Evolutionary conservation across 2,797 vertebrate genomes (phyloP).

Genomic region (Oryzias dopingdopingensis): DNA sequence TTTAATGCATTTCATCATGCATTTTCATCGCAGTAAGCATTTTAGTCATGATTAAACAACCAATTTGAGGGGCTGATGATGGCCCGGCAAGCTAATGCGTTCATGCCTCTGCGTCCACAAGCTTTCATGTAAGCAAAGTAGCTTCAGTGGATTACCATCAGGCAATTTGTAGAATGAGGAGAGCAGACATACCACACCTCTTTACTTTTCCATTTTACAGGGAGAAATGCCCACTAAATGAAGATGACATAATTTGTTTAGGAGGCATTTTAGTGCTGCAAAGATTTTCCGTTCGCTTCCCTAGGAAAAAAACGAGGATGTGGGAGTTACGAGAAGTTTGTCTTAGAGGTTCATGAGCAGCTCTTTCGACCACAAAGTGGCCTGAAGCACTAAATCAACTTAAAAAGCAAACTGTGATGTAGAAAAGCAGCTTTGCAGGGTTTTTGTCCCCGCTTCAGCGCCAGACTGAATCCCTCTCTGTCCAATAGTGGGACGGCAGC

Average conservation of each 20-base stretch:
- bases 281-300: slow-evolving; percentile 11
- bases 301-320: background rate
- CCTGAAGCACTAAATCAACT: slow-evolving; percentile 1
- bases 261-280: slow-evolving; percentile 5
- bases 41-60: slow-evolving; percentile 39
- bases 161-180: slow-evolving; percentile 23
- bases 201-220: slow-evolving; percentile 6
- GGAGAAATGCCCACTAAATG: too few relatives aligned
- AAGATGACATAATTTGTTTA: background rate
- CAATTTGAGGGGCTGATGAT: slow-evolving; percentile 36
- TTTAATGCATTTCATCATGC: slow-evolving; percentile 28
- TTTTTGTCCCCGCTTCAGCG: slow-evolving; percentile 58
- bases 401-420: slow-evolving; percentile 1
- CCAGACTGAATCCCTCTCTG: slow-evolving; percentile 85
- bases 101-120: slow-evolving; percentile 36
- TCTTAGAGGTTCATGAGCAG: slow-evolving; percentile 1
- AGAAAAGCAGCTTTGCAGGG: slow-evolving; percentile 18
- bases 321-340: background rate
- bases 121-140: slow-evolving; percentile 44
- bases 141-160: slow-evolving; percentile 32
- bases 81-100: slow-evolving; percentile 33
- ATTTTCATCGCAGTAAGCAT: slow-evolving; percentile 48
- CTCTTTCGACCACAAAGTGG: background rate
- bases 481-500: slow-evolving; percentile 95
- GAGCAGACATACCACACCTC: slow-evolving; percentile 19